A percentile compares a stretch with the other conserved stretches of the same genome.
Evolutionary conservation across 1,140 invertebrate genomes (phyloP).

Genomic region (Melitaea cinxia): DNA sequence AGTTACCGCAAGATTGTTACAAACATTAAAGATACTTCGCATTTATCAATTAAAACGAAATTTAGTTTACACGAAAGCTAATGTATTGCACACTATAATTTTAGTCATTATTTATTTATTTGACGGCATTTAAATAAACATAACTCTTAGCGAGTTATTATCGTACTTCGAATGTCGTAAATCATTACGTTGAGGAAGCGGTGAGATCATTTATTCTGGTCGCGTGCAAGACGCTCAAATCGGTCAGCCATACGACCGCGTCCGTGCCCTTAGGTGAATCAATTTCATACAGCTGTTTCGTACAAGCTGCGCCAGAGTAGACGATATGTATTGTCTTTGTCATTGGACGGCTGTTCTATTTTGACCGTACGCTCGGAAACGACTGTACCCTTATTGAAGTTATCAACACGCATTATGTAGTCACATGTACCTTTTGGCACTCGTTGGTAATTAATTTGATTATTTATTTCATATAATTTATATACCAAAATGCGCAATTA

Average conservation of each 20-base stretch:
- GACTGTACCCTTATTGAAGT: constrained; percentile 34
- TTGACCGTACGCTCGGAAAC: constrained; percentile 36
- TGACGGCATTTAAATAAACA: constrained; percentile 28
- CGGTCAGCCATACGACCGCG: constrained; percentile 34
- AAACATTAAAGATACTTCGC: too few relatives aligned
- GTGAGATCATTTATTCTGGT: constrained; percentile 37
- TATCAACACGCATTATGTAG: constrained; percentile 25
- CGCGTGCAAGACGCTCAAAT: constrained; percentile 24
- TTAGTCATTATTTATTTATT: constrained; percentile 9
- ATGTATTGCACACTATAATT: too few relatives aligned
- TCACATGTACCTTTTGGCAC: constrained; percentile 35
- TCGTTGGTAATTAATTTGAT: constrained; percentile 30
- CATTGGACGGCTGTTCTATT: constrained; percentile 50
- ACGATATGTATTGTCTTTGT: constrained; percentile 50
- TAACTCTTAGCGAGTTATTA: constrained; percentile 34
- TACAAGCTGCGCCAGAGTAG: constrained; percentile 31
- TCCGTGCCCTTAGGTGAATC: constrained; percentile 39
- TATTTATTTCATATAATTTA: constrained; percentile 29
- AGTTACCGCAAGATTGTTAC: too few relatives aligned
- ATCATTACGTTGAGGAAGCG: constrained; percentile 35
- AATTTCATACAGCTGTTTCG: constrained; percentile 60
- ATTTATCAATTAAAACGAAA: too few relatives aligned
- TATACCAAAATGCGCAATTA: constrained; percentile 7
- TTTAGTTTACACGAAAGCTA: too few relatives aligned
- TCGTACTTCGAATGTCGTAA: constrained; percentile 30